Percentiles rank a stretch among this genome's conserved stretches.
Conservation (phyloP, 2,797 vertebrate species). For the Tenualosa ilisha region DNA sequence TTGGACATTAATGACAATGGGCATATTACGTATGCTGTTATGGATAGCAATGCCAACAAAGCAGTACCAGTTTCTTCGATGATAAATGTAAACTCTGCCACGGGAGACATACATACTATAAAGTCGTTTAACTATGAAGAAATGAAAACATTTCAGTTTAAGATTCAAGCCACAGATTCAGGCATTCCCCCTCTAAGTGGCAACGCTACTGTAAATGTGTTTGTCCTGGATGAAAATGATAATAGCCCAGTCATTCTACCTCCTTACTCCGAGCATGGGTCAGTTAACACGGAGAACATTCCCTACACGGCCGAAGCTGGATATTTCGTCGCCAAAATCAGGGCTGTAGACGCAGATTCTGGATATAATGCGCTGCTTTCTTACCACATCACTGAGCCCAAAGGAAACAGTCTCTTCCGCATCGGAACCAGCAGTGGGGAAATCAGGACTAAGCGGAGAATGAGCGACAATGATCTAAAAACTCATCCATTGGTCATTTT, state of each 20-base stretch:
- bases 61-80: slow-evolving; percentile 40
- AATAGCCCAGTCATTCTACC: slow-evolving; percentile 52
- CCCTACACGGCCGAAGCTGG: slow-evolving; percentile 53
- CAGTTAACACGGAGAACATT: slow-evolving; percentile 54
- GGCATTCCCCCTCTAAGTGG: slow-evolving; percentile 37
- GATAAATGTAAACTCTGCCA: slow-evolving; percentile 60
- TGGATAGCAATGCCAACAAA: slow-evolving; percentile 47
- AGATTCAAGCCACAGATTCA: slow-evolving; percentile 46
- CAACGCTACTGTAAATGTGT: slow-evolving; percentile 37
- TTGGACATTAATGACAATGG: slow-evolving; percentile 79
- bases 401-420: slow-evolving; percentile 38
- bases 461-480: slow-evolving; percentile 51
- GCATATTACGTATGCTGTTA: slow-evolving; percentile 77
- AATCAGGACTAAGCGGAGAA: slow-evolving; percentile 40
- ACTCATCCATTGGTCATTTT: slow-evolving; percentile 70
- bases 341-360: slow-evolving; percentile 52
- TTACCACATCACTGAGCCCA: slow-evolving; percentile 47
- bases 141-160: slow-evolving; percentile 58
- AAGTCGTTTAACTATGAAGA: slow-evolving; percentile 61
- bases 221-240: slow-evolving; percentile 54
- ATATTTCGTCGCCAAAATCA: slow-evolving; percentile 49
- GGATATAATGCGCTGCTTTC: slow-evolving; percentile 58
- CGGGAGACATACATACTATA: slow-evolving; percentile 54
- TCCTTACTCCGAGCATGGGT: slow-evolving; percentile 44
- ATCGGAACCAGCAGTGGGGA: slow-evolving; percentile 47